Evolutionary conservation across 2,113 vertebrate species (phyloP), one percentile per base, ranked within the genome.

Genomic region (Oncorhynchus tshawytscha): DNA sequence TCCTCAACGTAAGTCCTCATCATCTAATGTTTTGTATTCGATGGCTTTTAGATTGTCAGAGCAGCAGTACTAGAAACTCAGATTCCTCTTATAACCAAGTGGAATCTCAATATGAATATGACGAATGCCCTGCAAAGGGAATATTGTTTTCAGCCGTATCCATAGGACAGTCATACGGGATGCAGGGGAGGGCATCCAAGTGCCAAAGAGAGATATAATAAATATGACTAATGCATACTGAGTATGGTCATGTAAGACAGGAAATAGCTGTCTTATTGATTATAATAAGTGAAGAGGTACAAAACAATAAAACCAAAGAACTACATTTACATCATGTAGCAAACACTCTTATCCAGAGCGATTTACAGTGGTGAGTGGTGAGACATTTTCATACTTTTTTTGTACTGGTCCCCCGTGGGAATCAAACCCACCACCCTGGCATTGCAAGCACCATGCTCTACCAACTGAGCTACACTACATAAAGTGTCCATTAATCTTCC

Each of bases 61-160:
- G 25, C 73, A 67, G 20, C 31, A 69, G 12, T 29, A 29, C 15
- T 77, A 25, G 64, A 80, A 27, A 13, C 18, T 69, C 45, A 75
- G 65, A 80, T 72, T 25, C 67, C 20, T 45, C 75, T 5, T 54
- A 45, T 54, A 18, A 18, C 51, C 1, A 7, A 54, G 51, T 54
- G 51, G 51, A 45, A 73, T 71, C 48, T 54, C 48, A 67, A 68
- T 76, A 11, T 77, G 18, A n/a, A n/a, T n/a, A 24, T 34, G 78
- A 51, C 69, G 16, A 25, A 78, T 54, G 45, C 49, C 69, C 72
- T 59, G 4, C 1, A 24, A 72, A 7, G 25, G 75, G 54, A 3
- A 22, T 62, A 3, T 11, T n/a, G 59, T 62, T 62, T 62, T 9
- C n/a, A 62, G 59, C 7, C 15, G 1, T 62, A 67, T 76, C 51